phyloP scores from a whole-genome alignment of 2,888 invertebrate genomes.

The Hylaea fasciaria region DNA sequence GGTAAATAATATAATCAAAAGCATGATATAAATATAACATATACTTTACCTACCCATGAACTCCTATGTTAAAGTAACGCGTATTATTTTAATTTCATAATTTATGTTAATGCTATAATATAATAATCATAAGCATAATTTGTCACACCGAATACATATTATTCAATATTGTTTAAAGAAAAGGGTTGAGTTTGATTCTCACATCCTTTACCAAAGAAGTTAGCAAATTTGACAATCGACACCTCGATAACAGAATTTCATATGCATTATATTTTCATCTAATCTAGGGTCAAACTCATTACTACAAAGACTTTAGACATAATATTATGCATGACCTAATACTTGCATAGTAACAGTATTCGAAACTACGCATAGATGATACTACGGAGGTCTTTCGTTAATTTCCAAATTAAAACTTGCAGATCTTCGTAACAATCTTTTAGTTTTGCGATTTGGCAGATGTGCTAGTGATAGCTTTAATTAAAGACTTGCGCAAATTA shows the following conservation, averaged over 20 bases:
- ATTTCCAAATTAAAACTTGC: conserved; percentile 2
- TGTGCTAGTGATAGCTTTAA: conserved; percentile 35
- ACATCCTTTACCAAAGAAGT: neutral
- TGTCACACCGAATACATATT: too few relatives aligned
- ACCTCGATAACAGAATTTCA: conserved; percentile 1
- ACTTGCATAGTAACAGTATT: neutral
- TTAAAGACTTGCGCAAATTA: conserved; percentile 46
- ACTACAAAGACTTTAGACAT: neutral
- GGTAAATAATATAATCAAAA: too few relatives aligned
- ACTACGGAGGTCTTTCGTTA: neutral
- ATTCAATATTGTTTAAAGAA: neutral
- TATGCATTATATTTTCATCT: neutral
- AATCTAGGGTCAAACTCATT: neutral
- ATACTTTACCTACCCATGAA: too few relatives aligned
- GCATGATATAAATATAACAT: too few relatives aligned
- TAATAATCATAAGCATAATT: neutral
- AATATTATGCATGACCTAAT: too few relatives aligned
- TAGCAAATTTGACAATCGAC: neutral
- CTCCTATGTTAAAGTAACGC: too few relatives aligned
- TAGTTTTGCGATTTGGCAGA: conserved; percentile 6
- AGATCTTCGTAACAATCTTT: neutral
- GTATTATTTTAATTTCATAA: too few relatives aligned
- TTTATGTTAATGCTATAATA: too few relatives aligned
- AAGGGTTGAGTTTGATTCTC: neutral
- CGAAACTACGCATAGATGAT: neutral